These are phyloP conservation scores for Chromobotia macracanthus DNA, from an alignment of 2,797 vertebrate species.

Conservation along the genomic window DNA sequence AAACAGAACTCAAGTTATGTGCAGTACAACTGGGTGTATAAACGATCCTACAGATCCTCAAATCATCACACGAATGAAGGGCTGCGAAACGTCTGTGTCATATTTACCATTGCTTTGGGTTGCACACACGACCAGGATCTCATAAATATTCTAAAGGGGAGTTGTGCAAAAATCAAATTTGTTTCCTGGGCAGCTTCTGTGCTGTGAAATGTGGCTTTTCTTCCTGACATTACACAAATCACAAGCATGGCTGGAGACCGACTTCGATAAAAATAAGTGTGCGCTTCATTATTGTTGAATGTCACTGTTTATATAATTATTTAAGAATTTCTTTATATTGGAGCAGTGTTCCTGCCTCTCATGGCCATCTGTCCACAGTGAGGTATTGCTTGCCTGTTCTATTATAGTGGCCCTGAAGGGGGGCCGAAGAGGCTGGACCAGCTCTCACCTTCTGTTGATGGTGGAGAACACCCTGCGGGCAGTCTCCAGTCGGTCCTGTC, in stretches of 20 bases:
- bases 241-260: background rate
- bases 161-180: slow-evolving; percentile 7
- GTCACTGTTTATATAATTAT: slow-evolving; percentile 58
- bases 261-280: slow-evolving; percentile 6
- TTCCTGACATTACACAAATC: slow-evolving; percentile 7
- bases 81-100: background rate
- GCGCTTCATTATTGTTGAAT: slow-evolving; percentile 17
- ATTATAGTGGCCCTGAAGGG: slow-evolving; percentile 56
- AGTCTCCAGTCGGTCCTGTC: slow-evolving; percentile 51
- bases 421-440: slow-evolving; percentile 38
- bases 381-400: slow-evolving; percentile 58
- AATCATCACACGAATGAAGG: slow-evolving; percentile 15
- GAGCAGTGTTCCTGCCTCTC: slow-evolving; percentile 50
- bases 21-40: background rate
- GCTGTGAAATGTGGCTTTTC: slow-evolving; percentile 10
- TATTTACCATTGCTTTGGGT: slow-evolving; percentile 18
- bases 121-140: background rate
- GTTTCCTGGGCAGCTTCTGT: background rate
- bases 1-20: background rate
- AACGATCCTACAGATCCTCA: slow-evolving; percentile 9
- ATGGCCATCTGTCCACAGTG: slow-evolving; percentile 65
- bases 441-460: slow-evolving; percentile 58
- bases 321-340: slow-evolving; percentile 61
- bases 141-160: slow-evolving; percentile 39
- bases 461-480: slow-evolving; percentile 52